Evolutionary conservation across 1,140 invertebrate genomes (phyloP), one percentile per base, ranked within the genome.

Genomic region (Drosophila tropicalis): DNA sequence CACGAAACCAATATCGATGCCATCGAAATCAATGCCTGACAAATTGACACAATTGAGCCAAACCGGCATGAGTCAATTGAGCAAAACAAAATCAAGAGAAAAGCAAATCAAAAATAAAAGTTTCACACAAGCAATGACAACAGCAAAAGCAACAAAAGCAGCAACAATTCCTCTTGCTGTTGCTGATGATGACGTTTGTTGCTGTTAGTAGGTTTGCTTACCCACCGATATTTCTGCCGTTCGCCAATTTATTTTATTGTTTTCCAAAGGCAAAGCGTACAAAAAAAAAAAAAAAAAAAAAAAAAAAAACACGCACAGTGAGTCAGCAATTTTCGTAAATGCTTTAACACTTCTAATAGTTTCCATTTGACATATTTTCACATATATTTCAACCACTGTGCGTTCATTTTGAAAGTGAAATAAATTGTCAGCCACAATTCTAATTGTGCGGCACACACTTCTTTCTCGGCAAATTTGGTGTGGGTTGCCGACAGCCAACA

Each of bases 241-340:
- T 78, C 83, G 79, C 84, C 84, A 86, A 79, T 86, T 87, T 87
- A 84, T 87, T 89, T 83, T 89, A 87, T 89, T 87, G 84, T 77
- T 72, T 89, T 76, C 75, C 74, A 67, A 56, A 55, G 17, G 51
- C 67, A 64, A 76, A 82, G 72, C 67, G 79, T 72, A 74, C 67
- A 70, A 22, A 22, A 22, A 22, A 22, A 1, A 22, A 22, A 22
- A 22, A 22, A 22, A 1, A 22, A 63, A 72, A 58, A 65, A 34
- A 56, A 62, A n/a, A 22, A 75, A 47, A 40, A 34, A 39, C 51
- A 19, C 15, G 51, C 47, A 51, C 63, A 54, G 54, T 57, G 22
- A n/a, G 15, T 39, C 9, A 12, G 17, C 17, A 22, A 10, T 15
- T 17, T 10, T 12, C 4, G 36, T 0, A 36, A 32, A 34, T 10